These are phyloP conservation scores for Oscheius sp. DNA, from an alignment of 2,888 invertebrate genomes.

Conservation along the genomic window DNA sequence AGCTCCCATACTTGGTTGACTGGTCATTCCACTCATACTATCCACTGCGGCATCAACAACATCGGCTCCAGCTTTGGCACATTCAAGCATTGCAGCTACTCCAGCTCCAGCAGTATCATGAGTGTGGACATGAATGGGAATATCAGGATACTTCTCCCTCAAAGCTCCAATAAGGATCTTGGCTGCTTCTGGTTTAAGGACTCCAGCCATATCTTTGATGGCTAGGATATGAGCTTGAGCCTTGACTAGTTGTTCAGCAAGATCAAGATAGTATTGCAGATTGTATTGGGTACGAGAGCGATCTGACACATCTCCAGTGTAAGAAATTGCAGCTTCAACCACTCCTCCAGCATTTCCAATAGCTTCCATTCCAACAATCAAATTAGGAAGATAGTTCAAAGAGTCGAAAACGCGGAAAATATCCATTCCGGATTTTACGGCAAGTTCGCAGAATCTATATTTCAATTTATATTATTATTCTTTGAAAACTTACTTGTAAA, in stretches of 20 bases:
- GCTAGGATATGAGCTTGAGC: slow-evolving; percentile 74
- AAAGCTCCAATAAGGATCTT: slow-evolving; percentile 83
- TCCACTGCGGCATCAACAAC: slow-evolving; percentile 85
- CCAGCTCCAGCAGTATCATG: slow-evolving; percentile 98
- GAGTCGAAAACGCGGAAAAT: slow-evolving; percentile 98
- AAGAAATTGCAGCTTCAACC: slow-evolving; percentile 51
- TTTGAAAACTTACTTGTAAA: slow-evolving; percentile 78
- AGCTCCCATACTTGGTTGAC: slow-evolving; percentile 99
- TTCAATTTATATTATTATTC: no score
- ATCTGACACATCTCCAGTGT: slow-evolving; percentile 85
- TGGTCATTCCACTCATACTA: slow-evolving; percentile 98
- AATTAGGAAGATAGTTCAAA: slow-evolving; percentile 94
- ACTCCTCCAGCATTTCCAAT: slow-evolving; percentile 78
- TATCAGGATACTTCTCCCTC: slow-evolving; percentile 88
- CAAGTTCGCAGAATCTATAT: slow-evolving; percentile 86
- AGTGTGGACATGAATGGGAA: slow-evolving; percentile 97
- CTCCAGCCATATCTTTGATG: slow-evolving; percentile 75
- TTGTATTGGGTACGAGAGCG: slow-evolving; percentile 89
- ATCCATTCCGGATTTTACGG: slow-evolving; percentile 96
- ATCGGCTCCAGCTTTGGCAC: slow-evolving; percentile 72
- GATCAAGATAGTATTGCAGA: slow-evolving; percentile 88
- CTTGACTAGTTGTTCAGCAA: slow-evolving; percentile 93
- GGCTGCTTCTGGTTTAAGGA: slow-evolving; percentile 90
- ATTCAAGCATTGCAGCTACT: slow-evolving; percentile 74
- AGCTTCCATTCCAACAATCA: slow-evolving; percentile 94